Conservation (phyloP, 2,797 vertebrate genomes). For the Bryconaethiops microstoma region DNA sequence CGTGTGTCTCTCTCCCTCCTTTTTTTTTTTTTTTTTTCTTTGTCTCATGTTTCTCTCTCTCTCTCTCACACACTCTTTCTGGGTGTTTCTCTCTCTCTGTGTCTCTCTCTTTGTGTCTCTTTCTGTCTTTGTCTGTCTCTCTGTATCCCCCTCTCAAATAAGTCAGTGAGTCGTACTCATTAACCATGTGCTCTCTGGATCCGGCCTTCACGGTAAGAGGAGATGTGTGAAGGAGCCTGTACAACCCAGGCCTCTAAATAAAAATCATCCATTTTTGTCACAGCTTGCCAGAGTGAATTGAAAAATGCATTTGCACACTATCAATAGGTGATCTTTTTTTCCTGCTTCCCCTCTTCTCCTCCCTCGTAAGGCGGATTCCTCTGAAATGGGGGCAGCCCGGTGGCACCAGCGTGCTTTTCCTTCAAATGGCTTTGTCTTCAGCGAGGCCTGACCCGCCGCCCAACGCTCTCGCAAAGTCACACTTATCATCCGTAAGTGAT, state of each 20-base stretch:
- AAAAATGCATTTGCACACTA: conserved; percentile 70
- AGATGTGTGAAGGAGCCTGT: conserved; percentile 74
- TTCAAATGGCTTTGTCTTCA: conserved; percentile 67
- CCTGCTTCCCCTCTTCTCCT: conserved; percentile 28
- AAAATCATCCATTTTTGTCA: conserved; percentile 81
- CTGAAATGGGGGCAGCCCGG: conserved; percentile 60
- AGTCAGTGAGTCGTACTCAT: conserved; percentile 18
- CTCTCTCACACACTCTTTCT: no score
- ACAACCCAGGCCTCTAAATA: conserved; percentile 76
- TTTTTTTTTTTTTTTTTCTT: no score
- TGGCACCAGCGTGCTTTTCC: conserved; percentile 60
- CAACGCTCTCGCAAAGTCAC: conserved; percentile 71
- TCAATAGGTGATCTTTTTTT: conserved; percentile 61
- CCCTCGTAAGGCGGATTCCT: conserved; percentile 62
- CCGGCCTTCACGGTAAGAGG: conserved; percentile 66
- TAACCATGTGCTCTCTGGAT: conserved; percentile 45
- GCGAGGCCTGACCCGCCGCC: conserved; percentile 59
- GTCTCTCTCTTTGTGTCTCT: neutral
- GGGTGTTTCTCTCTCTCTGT: conserved; percentile 12
- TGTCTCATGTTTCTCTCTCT: conserved; percentile 5
- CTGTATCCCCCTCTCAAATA: conserved; percentile 45
- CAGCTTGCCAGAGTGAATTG: conserved; percentile 65
- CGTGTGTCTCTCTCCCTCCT: no score
- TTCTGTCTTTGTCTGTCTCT: no score
- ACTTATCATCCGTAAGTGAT: conserved; percentile 71